Evolutionary conservation across 2,888 invertebrate species (phyloP).

Genomic region (Pyrrhosoma nymphula): DNA sequence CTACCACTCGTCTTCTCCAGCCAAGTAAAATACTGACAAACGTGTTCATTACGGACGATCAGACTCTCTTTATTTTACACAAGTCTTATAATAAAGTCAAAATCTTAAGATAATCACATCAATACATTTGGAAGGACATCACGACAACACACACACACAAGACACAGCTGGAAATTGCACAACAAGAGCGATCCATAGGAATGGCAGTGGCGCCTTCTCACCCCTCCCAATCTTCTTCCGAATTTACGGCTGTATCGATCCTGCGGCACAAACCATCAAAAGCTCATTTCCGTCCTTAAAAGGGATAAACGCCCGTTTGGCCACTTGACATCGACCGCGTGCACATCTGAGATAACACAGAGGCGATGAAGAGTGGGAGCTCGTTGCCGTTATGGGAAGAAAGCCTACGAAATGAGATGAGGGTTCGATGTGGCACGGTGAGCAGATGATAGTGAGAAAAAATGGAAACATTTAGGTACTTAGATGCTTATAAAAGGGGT

Average conservation of each 20-base stretch:
- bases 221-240: background rate
- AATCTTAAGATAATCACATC: too few species aligned
- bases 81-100: too few species aligned
- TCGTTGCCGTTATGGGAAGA: background rate
- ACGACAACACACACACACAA: too few species aligned
- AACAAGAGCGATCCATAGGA: background rate
- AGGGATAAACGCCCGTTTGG: constrained; percentile 4
- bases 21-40: too few species aligned
- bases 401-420: background rate
- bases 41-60: too few species aligned
- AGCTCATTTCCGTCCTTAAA: constrained; percentile 11
- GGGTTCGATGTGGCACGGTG: background rate
- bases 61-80: too few species aligned
- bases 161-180: background rate
- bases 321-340: background rate
- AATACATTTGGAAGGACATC: too few species aligned
- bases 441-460: background rate
- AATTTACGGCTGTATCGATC: constrained; percentile 9
- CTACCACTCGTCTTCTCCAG: too few species aligned
- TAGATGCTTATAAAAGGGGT: background rate
- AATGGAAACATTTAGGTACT: background rate
- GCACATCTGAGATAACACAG: background rate
- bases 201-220: background rate
- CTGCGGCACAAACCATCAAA: background rate
- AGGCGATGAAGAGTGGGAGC: background rate